Percentiles rank a stretch among this genome's conserved stretches.
These are phyloP conservation scores for Ecdyonurus torrentis DNA, from an alignment of 2,888 invertebrate genomes.

Conservation along the genomic window DNA sequence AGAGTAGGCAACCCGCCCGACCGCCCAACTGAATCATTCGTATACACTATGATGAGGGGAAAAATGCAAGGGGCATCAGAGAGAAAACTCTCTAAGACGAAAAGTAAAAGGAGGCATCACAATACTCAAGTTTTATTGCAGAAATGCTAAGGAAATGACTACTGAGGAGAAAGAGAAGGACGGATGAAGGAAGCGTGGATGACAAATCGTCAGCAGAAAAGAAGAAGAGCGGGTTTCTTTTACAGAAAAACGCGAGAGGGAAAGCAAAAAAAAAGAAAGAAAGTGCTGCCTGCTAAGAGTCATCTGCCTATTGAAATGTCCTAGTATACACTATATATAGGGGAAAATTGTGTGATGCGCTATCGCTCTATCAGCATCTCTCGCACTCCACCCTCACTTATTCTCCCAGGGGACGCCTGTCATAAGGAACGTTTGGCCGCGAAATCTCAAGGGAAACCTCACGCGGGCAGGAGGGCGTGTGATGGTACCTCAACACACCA, in stretches of 20 bases:
- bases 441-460: neutral
- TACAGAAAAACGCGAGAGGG: neutral
- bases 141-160: neutral
- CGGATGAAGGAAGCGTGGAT: neutral
- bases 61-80: neutral
- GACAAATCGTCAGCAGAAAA: neutral
- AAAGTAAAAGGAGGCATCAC: neutral
- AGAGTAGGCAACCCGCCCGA: neutral
- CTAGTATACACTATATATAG: neutral
- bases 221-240: neutral
- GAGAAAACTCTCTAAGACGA: neutral
- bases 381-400: neutral
- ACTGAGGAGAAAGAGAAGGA: neutral
- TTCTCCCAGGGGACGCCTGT: neutral
- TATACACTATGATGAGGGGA: neutral
- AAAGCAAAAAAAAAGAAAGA: too few relatives aligned
- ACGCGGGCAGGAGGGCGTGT: neutral
- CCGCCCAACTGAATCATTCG: neutral
- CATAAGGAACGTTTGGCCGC: neutral
- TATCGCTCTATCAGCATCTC: neutral
- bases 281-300: neutral
- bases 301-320: neutral
- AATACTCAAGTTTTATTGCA: neutral
- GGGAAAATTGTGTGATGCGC: neutral
- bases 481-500: too few relatives aligned